Percentiles rank a stretch among this genome's conserved stretches.
These are phyloP conservation scores for Sphaerodactylus townsendi DNA, from an alignment of 2,113 vertebrate species.

Conservation along the genomic window DNA sequence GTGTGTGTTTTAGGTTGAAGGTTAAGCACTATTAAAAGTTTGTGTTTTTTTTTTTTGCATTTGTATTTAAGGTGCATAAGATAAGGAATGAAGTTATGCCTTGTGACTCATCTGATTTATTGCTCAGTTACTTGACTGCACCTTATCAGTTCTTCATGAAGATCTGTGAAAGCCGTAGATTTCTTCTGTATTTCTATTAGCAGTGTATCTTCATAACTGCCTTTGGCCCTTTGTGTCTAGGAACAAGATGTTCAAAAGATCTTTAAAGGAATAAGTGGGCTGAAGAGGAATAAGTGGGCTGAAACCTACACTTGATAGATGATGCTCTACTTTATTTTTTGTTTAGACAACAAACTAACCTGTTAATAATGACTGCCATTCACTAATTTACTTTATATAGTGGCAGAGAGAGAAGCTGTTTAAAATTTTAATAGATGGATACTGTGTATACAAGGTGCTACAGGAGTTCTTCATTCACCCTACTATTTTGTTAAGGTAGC, in stretches of 20 bases:
- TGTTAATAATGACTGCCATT: conserved; percentile 23
- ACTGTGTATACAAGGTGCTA: neutral
- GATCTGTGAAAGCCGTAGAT: conserved; percentile 16
- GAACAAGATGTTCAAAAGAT: conserved; percentile 49
- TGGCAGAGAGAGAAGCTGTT: conserved; percentile 14
- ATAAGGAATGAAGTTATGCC: conserved; percentile 18
- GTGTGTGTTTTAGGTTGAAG: neutral
- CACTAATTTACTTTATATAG: conserved; percentile 29
- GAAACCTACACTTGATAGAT: neutral
- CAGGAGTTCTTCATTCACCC: neutral
- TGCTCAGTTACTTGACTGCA: conserved; percentile 37
- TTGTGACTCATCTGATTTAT: conserved; percentile 55
- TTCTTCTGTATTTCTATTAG: conserved; percentile 50
- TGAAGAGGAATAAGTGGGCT: conserved; percentile 29
- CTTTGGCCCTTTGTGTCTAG: conserved; percentile 36
- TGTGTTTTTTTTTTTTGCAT: conserved; percentile 12
- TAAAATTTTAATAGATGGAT: conserved; percentile 11
- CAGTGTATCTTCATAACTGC: conserved; percentile 41
- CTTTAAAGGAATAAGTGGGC: conserved; percentile 34
- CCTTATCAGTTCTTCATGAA: conserved; percentile 25
- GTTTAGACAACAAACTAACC: conserved; percentile 29
- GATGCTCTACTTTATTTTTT: conserved; percentile 5
- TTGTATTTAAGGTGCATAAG: conserved; percentile 34
- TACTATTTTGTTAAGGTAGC: neutral
- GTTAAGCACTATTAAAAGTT: conserved; percentile 36